A percentile compares a stretch with the other conserved stretches of the same genome.
These are phyloP conservation scores for Leptinotarsa peninsularis DNA, from an alignment of 2,888 invertebrate species.

Conservation along the genomic window DNA sequence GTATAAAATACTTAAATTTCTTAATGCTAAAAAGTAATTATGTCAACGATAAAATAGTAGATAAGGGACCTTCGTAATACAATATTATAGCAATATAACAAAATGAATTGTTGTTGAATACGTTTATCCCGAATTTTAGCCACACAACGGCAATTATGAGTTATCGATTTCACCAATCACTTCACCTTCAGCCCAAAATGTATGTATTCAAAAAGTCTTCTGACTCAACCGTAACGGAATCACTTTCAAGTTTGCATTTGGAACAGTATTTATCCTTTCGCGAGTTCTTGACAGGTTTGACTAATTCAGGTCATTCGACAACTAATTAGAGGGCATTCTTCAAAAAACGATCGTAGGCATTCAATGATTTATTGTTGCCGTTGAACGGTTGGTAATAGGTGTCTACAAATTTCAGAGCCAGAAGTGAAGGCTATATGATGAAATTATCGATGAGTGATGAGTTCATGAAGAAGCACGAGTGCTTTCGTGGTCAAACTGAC, in stretches of 20 bases:
- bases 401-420: constrained; percentile 14
- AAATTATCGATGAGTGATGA: constrained; percentile 18
- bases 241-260: not conserved
- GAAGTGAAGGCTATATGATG: constrained; percentile 14
- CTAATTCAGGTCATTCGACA: constrained; percentile 15
- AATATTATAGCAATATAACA: no score
- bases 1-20: no score
- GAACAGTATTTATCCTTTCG: not conserved
- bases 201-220: not conserved
- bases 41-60: no score
- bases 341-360: not conserved
- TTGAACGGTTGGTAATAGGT: constrained; percentile 9
- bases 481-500: constrained; percentile 25
- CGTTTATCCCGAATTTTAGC: no score
- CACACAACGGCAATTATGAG: no score
- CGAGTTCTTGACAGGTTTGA: constrained; percentile 8
- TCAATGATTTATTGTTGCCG: constrained; percentile 3
- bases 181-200: not conserved
- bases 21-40: no score
- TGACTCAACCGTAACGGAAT: not conserved
- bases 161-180: not conserved
- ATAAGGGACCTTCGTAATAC: no score
- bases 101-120: no score
- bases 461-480: constrained; percentile 22
- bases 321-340: constrained; percentile 12